Evolutionary conservation across 23 tunicate species (phyloP), one percentile per base, ranked within the genome.

Genomic region (Botrylloides violaceus): DNA sequence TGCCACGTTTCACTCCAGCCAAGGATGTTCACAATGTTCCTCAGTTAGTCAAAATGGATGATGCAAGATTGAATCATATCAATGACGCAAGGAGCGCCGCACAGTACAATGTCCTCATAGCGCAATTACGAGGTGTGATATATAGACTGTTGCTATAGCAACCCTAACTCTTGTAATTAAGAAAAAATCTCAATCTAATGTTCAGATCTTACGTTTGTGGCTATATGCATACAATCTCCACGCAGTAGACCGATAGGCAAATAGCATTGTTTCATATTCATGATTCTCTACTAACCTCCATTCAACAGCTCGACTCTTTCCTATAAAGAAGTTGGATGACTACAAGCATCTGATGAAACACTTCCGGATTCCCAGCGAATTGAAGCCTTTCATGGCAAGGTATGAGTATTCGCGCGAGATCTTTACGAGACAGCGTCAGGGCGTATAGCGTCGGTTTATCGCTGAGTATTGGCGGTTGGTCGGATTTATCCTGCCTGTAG

Each of bases 1-100:
- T 79, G 58, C 77, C 76, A 12, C 65, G 83, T 5, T 79, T 56
- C 59, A 62, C 62, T 27, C 36, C 61, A 24, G 83, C 77, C 1
- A 50, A 56, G 2, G 0, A 53, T 32, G 58, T 58, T 34, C 29
- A 39, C 59, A 47, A 79, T 22, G 50, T 79, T 2, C 83, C 83
- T n/a, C 73, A 38, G 20, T 34, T 70, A 55, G 70, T 79, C 29
- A 70, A 79, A 34, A 59, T 59, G 35, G 61, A 38, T 24, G 66
- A 32, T 18, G 39, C 56, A 27, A 34, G 83, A 2, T 36, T 31
- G 1, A 1, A 29, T 24, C 37, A 58, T 60, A 36, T 59, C 19
- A 49, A 28, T 0, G 76, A 36, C 2, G 28, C 36, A 7, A 3
- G 76, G 15, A 36, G 31, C 2, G 58, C n/a, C 19, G 83, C 56